Percentiles rank a stretch among this genome's conserved stretches.
Evolutionary conservation across 2,113 vertebrate species (phyloP).

Genomic region (Strix uralensis): DNA sequence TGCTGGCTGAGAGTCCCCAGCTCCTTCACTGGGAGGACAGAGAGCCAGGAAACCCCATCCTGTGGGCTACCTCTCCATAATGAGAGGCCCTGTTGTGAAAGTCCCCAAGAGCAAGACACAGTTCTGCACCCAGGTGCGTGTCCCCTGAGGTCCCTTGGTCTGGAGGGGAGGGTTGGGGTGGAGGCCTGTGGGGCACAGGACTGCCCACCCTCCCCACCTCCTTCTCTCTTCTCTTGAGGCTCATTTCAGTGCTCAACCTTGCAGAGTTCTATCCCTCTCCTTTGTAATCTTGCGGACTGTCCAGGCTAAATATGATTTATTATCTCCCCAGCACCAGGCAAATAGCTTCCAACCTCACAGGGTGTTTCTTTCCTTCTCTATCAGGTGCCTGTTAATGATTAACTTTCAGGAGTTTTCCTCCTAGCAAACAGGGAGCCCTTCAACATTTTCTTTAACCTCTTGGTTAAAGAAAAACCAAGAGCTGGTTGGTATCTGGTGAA

Average conservation of each 20-base stretch:
- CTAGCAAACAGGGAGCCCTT: background rate
- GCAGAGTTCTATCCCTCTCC: background rate
- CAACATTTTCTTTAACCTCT: constrained; percentile 7
- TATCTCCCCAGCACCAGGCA: background rate
- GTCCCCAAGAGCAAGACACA: background rate
- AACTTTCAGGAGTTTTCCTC: constrained; percentile 9
- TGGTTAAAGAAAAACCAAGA: constrained; percentile 21
- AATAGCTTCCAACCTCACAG: background rate
- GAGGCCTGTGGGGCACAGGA: background rate
- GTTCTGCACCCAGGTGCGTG: background rate
- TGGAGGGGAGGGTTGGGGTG: background rate
- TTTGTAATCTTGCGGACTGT: background rate
- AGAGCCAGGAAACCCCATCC: background rate
- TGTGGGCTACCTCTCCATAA: background rate
- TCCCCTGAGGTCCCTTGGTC: background rate
- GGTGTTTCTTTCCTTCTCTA: background rate
- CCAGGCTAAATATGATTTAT: background rate
- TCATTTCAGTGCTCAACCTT: background rate
- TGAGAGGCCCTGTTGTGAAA: background rate
- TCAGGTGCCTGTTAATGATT: constrained; percentile 7
- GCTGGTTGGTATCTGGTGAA: background rate
- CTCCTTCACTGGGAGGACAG: background rate
- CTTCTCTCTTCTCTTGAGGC: background rate
- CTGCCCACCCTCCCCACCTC: background rate
- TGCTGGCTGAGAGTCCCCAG: background rate